Percentiles rank a stretch among this genome's conserved stretches.
Conservation (phyloP, 2,113 vertebrate genomes). For the Stigmatopora nigra region DNA sequence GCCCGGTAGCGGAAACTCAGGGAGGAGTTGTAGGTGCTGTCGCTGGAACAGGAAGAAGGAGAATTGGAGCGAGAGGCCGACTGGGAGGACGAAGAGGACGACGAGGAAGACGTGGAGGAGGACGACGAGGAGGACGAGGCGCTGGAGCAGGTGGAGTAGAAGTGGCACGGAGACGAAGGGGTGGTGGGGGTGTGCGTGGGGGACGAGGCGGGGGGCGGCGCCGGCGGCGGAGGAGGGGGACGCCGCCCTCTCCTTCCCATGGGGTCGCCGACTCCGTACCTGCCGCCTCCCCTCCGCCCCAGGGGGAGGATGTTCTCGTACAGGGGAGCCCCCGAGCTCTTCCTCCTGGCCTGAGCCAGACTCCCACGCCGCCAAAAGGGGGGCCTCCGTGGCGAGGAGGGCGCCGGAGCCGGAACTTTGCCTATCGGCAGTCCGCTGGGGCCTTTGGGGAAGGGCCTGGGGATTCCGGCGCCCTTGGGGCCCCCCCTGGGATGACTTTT, state of each 20-base stretch:
- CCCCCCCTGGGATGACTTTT: conserved; percentile 59
- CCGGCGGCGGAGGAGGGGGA: conserved; percentile 64
- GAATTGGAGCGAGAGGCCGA: conserved; percentile 69
- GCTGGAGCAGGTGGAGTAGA: conserved; percentile 68
- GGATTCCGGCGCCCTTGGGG: conserved; percentile 60
- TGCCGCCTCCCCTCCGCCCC: conserved; percentile 72
- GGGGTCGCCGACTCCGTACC: conserved; percentile 61
- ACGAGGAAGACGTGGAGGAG: conserved; percentile 63
- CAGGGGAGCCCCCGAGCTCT: conserved; percentile 62
- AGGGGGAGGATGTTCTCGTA: conserved; percentile 73
- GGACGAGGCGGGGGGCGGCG: conserved; percentile 67
- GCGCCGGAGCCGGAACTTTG: conserved; percentile 54
- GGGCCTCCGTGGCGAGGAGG: conserved; percentile 62
- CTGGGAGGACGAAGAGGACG: conserved; percentile 65
- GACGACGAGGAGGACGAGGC: conserved; percentile 68
- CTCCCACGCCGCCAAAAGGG: conserved; percentile 70
- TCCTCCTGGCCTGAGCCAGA: conserved; percentile 61
- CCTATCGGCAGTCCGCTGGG: conserved; percentile 48
- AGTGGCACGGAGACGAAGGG: conserved; percentile 64
- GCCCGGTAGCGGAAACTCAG: conserved; percentile 69
- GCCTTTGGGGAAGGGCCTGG: conserved; percentile 56
- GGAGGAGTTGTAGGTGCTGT: conserved; percentile 68
- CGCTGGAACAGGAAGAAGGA: conserved; percentile 58
- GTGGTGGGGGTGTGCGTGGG: conserved; percentile 68
- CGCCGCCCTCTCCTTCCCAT: conserved; percentile 59